These are phyloP conservation scores for Chesias legatella DNA, from an alignment of 2,888 invertebrate species.

Conservation along the genomic window DNA sequence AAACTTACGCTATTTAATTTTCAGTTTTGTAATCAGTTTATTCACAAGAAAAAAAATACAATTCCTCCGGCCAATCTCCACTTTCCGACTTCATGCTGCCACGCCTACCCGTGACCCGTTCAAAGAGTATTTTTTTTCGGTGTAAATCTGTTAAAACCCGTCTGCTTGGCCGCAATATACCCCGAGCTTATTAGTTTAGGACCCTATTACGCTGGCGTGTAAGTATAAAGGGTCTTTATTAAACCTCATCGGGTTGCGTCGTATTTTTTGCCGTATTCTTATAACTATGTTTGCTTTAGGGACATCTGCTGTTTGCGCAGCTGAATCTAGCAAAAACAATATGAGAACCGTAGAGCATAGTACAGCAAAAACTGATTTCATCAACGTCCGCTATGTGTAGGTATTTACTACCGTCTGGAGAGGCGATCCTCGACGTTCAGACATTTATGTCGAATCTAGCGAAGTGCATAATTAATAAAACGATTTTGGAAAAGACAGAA, in stretches of 20 bases:
- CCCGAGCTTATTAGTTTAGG: constrained; percentile 72
- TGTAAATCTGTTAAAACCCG: constrained; percentile 64
- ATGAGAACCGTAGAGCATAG: constrained; percentile 40
- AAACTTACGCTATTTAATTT: no score
- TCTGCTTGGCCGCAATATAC: constrained; percentile 47
- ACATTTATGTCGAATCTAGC: no score
- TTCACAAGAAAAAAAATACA: no score
- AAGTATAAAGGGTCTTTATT: constrained; percentile 64
- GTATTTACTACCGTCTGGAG: constrained; percentile 5
- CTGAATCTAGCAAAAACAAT: constrained; percentile 59
- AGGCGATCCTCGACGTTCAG: not conserved
- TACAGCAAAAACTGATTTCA: constrained; percentile 56
- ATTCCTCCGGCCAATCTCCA: not conserved
- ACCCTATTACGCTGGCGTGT: constrained; percentile 64
- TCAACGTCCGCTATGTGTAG: constrained; percentile 41
- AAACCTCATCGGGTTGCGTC: constrained; percentile 47
- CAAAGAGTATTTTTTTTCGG: constrained; percentile 50
- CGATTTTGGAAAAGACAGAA: no score
- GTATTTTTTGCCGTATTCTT: constrained; percentile 48
- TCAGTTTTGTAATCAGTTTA: no score
- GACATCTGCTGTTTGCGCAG: constrained; percentile 61
- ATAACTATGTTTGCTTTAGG: constrained; percentile 63
- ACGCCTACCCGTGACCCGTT: constrained; percentile 4
- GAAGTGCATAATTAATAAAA: no score
- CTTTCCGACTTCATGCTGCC: constrained; percentile 1